Evolutionary conservation across 2,113 vertebrate genomes (phyloP), one percentile per base, ranked within the genome.

Genomic region (Hipposideros armiger): DNA sequence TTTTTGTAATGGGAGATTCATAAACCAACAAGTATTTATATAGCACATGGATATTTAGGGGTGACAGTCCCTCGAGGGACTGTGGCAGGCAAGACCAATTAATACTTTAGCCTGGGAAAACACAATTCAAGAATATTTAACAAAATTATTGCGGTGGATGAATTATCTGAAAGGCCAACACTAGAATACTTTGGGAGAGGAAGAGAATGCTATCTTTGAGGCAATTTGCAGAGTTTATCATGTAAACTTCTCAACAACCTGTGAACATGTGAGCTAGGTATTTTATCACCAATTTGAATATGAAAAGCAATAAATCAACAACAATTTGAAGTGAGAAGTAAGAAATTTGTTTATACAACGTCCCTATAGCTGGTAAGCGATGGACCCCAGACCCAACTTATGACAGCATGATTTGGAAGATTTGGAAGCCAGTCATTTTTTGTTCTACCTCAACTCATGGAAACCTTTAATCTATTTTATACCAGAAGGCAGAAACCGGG

Each of bases 1-100:
- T 95, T 96, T 36, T 72, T 70, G 60, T 91, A 67, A 30, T 82
- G n/a, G 26, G 47, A 92, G 78, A 64, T 66, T 81, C 17, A 91
- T 40, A 54, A 94, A 30, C 10, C n/a, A 66, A 45, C 4, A 56
- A 47, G 69, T 91, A 74, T 64, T 87, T 90, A 77, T 90, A 77
- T 0, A 90, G 30, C 11, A 54, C 30, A 32, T 32, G 60, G 11
- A 32, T 0, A 0, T 83, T 76, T 77, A 77, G 56, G 4, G 3
- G 28, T 15, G 24, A 36, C 20, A 58, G 30, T 77, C 47, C 74
- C 30, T 32, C 47, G 2, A 70, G 4, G 5, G 4, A 70, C 13
- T 56, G 2, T 42, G 58, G 9, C 7, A 42, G 3, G 13, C 90
- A 50, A 82, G 20, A 77, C 0, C 58, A 36, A 88, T 28, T 90